Percentiles rank a stretch among this genome's conserved stretches.
Conservation (phyloP, 1,140 invertebrate species). For the Brachionus koreanus region DNA sequence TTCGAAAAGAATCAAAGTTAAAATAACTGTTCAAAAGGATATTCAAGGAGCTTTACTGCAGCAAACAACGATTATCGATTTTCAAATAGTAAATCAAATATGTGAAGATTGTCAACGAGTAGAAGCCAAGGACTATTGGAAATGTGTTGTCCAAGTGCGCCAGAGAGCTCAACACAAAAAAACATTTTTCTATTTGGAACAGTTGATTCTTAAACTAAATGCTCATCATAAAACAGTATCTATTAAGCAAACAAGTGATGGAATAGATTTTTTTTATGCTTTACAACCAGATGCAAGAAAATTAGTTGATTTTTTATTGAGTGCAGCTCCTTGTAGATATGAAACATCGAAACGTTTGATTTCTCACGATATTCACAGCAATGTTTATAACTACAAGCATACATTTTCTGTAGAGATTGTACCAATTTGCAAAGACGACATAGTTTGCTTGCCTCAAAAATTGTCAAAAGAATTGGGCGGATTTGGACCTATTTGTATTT, state of each 20-base stretch:
- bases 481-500: constrained; percentile 82
- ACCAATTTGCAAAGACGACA: constrained; percentile 88
- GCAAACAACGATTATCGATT: constrained; percentile 92
- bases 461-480: constrained; percentile 83
- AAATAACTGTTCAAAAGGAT: constrained; percentile 93
- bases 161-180: constrained; percentile 80
- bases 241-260: constrained; percentile 87
- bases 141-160: constrained; percentile 71
- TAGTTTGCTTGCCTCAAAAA: constrained; percentile 84
- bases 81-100: constrained; percentile 82
- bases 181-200: constrained; percentile 96
- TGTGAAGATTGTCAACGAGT: constrained; percentile 92
- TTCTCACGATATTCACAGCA: constrained; percentile 94
- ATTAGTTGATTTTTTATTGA: constrained; percentile 85
- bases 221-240: constrained; percentile 84
- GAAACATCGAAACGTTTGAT: constrained; percentile 88
- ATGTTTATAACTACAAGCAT: constrained; percentile 90
- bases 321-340: constrained; percentile 73
- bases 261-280: constrained; percentile 90
- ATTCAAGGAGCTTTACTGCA: constrained; percentile 59
- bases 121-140: constrained; percentile 97
- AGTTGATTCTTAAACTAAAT: constrained; percentile 89
- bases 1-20: constrained; percentile 93
- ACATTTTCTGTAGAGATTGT: constrained; percentile 84
- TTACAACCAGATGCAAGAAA: constrained; percentile 85